Conservation (phyloP, 2,888 invertebrate genomes). For the Acronicta aceris region DNA sequence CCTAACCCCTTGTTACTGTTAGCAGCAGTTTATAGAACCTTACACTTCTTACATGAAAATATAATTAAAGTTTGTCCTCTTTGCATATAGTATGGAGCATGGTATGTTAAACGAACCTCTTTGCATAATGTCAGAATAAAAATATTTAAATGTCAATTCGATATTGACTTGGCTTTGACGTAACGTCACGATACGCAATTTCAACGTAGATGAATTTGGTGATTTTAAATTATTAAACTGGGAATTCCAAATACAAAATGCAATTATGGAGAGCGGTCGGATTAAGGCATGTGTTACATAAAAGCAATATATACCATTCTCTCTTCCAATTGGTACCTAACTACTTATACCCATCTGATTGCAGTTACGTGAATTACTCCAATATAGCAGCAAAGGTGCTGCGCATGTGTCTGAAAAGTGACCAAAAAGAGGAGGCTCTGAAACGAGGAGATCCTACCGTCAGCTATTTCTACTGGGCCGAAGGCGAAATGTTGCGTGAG, state of each 20-base stretch:
- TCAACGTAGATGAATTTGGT: not conserved
- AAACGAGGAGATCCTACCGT: conserved; percentile 13
- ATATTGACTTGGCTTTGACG: not conserved
- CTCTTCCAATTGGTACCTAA: too few species aligned
- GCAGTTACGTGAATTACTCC: conserved; percentile 53
- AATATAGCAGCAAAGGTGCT: conserved; percentile 48
- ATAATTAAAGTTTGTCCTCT: too few species aligned
- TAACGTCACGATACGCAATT: not conserved
- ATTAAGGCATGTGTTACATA: conserved; percentile 83
- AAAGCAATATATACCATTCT: too few species aligned
- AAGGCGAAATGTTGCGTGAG: conserved; percentile 43
- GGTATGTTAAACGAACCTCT: too few species aligned
- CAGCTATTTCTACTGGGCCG: conserved; percentile 35
- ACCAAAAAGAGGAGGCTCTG: conserved; percentile 17
- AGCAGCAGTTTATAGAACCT: too few species aligned
- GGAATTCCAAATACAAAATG: conserved; percentile 81
- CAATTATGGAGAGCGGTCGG: conserved; percentile 93
- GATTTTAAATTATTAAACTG: not conserved
- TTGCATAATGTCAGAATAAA: too few species aligned
- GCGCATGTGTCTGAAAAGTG: conserved; percentile 39
- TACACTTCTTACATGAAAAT: too few species aligned
- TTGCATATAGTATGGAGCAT: too few species aligned
- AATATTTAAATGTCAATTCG: too few species aligned
- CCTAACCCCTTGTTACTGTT: too few species aligned
- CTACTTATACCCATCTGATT: conserved; percentile 4